Evolutionary conservation across 2,113 vertebrate genomes (phyloP), one percentile per base, ranked within the genome.

Genomic region (Neopipo cinnamomea): DNA sequence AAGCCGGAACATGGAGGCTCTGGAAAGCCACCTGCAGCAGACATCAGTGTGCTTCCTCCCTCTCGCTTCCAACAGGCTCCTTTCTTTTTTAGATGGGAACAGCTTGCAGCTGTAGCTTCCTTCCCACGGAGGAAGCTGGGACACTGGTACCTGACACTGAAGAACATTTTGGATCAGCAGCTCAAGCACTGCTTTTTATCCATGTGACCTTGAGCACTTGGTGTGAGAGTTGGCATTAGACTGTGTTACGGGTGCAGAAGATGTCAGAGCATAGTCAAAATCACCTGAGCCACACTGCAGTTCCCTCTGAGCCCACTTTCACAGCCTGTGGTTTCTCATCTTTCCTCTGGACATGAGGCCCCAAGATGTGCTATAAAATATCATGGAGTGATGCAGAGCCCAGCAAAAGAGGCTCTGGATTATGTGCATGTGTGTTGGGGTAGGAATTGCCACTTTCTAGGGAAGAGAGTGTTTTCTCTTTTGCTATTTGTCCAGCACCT

Each of bases 141-240:
- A 53, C 1, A 0, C 33, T 30, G 42, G 18, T 62, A 62, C 15
- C n/a, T 80, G 59, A 25, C 16, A 5, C 31, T 58, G 46, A n/a
- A 62, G 42, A 44, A 49, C 21, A 14, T 50, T 85, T 86, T 55
- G 53, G 19, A 46, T 70, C 44, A 73, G 67, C 77, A 61, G 30
- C 17, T 75, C 0, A 0, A 63, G 39, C 27, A 11, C 25, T 33
- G 37, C 21, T 73, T 7, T 86, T 61, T 24, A 4, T 3, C 1
- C 24, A 13, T 16, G 30, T 74, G 46, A 84, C 18, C 46, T 74
- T 80, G 76, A 73, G 39, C 12, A 9, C 30, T 8, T 44, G 22
- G 11, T 39, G 28, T 0, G 2, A 79, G 58, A 75, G 27, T 11
- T 61, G 49, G 22, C 2, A 1, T 74, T 62, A 14, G 5, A 11